phyloP scores from a whole-genome alignment of 2,113 vertebrate species.

The Hylia prasina region DNA sequence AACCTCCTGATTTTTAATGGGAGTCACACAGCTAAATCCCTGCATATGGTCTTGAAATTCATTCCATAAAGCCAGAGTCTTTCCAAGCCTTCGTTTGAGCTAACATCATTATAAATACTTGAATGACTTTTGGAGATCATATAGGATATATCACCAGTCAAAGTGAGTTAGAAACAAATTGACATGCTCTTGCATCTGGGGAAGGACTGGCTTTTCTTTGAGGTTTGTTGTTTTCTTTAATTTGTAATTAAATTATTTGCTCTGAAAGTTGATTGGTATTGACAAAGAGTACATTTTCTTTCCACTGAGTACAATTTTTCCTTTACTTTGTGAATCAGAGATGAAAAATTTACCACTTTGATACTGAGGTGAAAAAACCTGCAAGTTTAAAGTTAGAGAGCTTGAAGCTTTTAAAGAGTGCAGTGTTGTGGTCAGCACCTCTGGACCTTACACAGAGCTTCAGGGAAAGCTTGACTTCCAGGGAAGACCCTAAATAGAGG shows the following conservation, averaged over 20 bases:
- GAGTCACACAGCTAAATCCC: not conserved
- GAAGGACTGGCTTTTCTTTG: not conserved
- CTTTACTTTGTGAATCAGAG: not conserved
- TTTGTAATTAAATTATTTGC: slow-evolving; percentile 33
- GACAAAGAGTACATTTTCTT: not conserved
- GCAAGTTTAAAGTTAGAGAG: not conserved
- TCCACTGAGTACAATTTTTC: not conserved
- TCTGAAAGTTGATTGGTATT: not conserved
- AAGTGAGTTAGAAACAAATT: slow-evolving; percentile 37
- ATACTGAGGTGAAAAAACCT: not conserved
- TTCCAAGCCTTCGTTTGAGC: slow-evolving; percentile 11
- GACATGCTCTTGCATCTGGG: slow-evolving; percentile 5
- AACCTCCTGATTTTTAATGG: slow-evolving; percentile 7
- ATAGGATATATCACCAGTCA: slow-evolving; percentile 36
- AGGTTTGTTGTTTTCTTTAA: slow-evolving; percentile 11
- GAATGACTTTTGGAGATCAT: slow-evolving; percentile 56
- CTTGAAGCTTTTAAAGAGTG: not conserved
- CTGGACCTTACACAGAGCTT: not conserved
- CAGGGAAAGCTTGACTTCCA: not conserved
- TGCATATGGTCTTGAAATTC: not conserved
- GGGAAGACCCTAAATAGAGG: not conserved
- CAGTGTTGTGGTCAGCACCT: not conserved
- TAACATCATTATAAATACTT: slow-evolving; percentile 47
- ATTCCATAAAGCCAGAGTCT: slow-evolving; percentile 16
- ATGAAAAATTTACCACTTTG: not conserved